Base-by-base conservation (phyloP, 35 echinoderm and acorn worm species). In the Ptychodera flava region DNA sequence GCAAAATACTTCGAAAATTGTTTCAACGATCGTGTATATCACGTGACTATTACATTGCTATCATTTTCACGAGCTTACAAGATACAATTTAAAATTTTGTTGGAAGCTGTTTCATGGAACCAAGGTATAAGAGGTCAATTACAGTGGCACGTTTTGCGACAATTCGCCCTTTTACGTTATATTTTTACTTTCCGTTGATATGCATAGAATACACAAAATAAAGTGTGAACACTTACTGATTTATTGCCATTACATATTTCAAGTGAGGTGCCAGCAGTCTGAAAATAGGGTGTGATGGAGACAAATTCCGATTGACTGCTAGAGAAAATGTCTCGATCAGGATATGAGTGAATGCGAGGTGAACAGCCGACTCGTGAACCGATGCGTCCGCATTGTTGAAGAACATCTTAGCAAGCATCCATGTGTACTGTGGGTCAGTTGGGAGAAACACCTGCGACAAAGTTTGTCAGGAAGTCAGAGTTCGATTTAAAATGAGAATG, bases 351-450 rank as follows among this genome's bases (percentile, higher is more conserved):
- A 91, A 78, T 32, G 91, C 95, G 16, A 97, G 64, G 76, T 89
- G 91, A 16, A 85, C 79, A 33, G 82, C 79, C 22, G 92, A 89
- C 34, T 97, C 89, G 78, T 97, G 95, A 34, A 88, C 90, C 16
- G 89, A 91, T 1, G 95, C 92, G 64, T 97, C 95, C 16, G 92
- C 95, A 33, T 86, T 38, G 77, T 97, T 93, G 87, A 91, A 97
- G 91, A 91, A 97, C 86, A 97, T 89, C 78, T 97, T 97, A n/a
- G 95, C 95, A 0, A 93, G 77, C 34, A 97, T 88, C 95, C 95
- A 97, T 28, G 92, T 93, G 84, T 97, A 91, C 76, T 89, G 35
- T 0, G 86, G 53, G 76, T 97, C 95, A 32, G 83, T 89, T 22
- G 95, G 95, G n/a, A 97, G 16, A 52, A 97, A 97, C 32, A 92